Percentiles rank a stretch among this genome's conserved stretches.
Evolutionary conservation across 1,140 invertebrate genomes (phyloP).

Genomic region (Drosophila nannoptera): DNA sequence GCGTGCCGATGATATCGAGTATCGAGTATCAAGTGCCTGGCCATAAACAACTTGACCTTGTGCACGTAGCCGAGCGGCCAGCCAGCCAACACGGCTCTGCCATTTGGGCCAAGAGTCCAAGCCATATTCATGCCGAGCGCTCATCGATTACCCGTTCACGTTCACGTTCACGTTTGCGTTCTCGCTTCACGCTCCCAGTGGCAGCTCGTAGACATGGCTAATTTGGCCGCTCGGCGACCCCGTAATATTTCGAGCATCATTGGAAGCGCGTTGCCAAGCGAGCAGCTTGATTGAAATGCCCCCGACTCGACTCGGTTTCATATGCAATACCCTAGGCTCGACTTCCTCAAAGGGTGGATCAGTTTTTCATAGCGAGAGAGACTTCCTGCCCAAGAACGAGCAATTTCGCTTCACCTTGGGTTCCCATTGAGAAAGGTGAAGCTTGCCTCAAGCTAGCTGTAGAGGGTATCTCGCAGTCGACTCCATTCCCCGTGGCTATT

Average conservation of each 20-base stretch:
- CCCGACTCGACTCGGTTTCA: slow-evolving; percentile 27
- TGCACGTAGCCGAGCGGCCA: slow-evolving; percentile 51
- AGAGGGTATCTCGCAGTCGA: background rate
- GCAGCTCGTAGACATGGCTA: slow-evolving; percentile 73
- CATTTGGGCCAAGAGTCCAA: background rate
- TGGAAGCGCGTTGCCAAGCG: slow-evolving; percentile 50
- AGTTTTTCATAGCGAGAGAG: too few relatives aligned
- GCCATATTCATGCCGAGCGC: slow-evolving; percentile 31
- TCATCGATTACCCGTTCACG: slow-evolving; percentile 74
- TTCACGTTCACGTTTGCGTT: slow-evolving; percentile 72
- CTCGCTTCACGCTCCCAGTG: slow-evolving; percentile 47
- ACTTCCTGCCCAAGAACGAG: too few relatives aligned
- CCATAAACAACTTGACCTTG: slow-evolving; percentile 77
- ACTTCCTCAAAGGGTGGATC: too few relatives aligned
- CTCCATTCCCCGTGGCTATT: background rate
- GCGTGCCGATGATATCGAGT: slow-evolving; percentile 65
- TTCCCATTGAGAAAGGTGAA: too few relatives aligned
- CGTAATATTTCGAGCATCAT: slow-evolving; percentile 33
- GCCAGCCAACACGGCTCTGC: background rate
- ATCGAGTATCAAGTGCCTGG: slow-evolving; percentile 70
- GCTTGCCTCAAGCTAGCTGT: too few relatives aligned
- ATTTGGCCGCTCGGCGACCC: slow-evolving; percentile 40
- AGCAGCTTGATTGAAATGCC: slow-evolving; percentile 63
- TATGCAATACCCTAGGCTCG: background rate
- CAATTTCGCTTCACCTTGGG: too few relatives aligned